Evolutionary conservation across 2,113 vertebrate genomes (phyloP).

Genomic region (Antigone vipio): DNA sequence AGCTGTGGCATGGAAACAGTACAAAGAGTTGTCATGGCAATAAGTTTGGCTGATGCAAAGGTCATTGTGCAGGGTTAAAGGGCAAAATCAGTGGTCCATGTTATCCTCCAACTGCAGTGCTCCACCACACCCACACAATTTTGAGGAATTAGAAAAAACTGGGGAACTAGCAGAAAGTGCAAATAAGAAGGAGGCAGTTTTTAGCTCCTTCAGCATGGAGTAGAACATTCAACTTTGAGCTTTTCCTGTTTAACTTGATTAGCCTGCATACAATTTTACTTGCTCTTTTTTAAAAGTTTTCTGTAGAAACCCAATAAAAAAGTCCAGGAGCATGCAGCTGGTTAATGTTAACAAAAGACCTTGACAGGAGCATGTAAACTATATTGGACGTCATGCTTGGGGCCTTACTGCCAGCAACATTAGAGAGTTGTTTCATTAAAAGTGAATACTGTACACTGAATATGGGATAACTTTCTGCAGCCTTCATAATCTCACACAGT

Average conservation of each 20-base stretch:
- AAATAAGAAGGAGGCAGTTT: slow-evolving; percentile 83
- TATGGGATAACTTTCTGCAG: slow-evolving; percentile 80
- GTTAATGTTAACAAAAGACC: slow-evolving; percentile 80
- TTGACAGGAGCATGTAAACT: slow-evolving; percentile 80
- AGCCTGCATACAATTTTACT: slow-evolving; percentile 57
- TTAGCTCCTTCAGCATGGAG: slow-evolving; percentile 76
- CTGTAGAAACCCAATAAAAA: slow-evolving; percentile 71
- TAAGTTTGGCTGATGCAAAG: slow-evolving; percentile 85
- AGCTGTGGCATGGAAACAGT: slow-evolving; percentile 84
- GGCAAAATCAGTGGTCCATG: slow-evolving; percentile 81
- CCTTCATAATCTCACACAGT: slow-evolving; percentile 77
- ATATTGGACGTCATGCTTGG: slow-evolving; percentile 75
- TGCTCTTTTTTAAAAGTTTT: slow-evolving; percentile 33
- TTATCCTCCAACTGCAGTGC: slow-evolving; percentile 76
- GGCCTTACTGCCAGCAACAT: slow-evolving; percentile 81
- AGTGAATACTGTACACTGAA: slow-evolving; percentile 80
- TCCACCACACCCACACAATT: slow-evolving; percentile 80
- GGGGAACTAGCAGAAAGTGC: slow-evolving; percentile 86
- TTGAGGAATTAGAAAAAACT: slow-evolving; percentile 70
- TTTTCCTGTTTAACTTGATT: slow-evolving; percentile 70
- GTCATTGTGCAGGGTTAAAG: slow-evolving; percentile 82
- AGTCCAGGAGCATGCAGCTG: slow-evolving; percentile 79
- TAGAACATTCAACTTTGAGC: slow-evolving; percentile 75
- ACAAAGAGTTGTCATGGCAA: slow-evolving; percentile 86
- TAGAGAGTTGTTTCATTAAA: slow-evolving; percentile 69